Evolutionary conservation across 2,888 invertebrate species (phyloP).

Genomic region (Eumacrocentrus americanus): DNA sequence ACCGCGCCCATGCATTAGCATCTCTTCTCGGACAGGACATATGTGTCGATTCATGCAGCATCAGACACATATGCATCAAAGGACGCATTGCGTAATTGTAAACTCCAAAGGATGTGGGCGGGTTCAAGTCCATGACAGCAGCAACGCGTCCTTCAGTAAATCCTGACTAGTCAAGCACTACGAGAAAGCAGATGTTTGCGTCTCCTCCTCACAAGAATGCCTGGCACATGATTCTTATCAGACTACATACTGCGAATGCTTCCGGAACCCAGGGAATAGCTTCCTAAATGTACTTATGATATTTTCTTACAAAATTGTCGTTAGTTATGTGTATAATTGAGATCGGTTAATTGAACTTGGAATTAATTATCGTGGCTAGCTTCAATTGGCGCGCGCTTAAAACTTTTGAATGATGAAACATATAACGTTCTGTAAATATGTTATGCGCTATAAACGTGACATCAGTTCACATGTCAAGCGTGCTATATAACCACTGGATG

Average conservation of each 20-base stretch:
- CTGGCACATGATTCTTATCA: no score
- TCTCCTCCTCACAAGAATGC: background rate
- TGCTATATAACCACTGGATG: slow-evolving; percentile 25
- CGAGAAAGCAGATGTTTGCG: slow-evolving; percentile 23
- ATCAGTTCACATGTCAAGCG: slow-evolving; percentile 45
- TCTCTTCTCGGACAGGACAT: slow-evolving; percentile 31
- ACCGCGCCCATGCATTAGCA: background rate
- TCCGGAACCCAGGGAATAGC: no score
- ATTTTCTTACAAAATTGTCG: no score
- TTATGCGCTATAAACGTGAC: slow-evolving; percentile 21
- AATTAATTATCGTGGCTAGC: no score
- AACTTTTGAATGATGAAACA: no score
- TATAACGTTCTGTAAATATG: no score
- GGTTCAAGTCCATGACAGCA: slow-evolving; percentile 40
- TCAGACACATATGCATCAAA: slow-evolving; percentile 42
- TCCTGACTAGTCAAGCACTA: slow-evolving; percentile 44
- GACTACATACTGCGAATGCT: no score
- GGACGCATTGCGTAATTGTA: slow-evolving; percentile 51
- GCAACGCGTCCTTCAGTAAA: slow-evolving; percentile 28
- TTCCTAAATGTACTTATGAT: no score
- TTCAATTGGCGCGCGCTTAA: no score
- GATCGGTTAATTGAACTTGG: no score
- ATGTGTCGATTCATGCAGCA: slow-evolving; percentile 31
- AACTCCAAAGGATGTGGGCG: slow-evolving; percentile 55
- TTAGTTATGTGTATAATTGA: no score